phyloP scores from a whole-genome alignment of 2,888 invertebrate genomes.

The Chrysolina oricalcia region DNA sequence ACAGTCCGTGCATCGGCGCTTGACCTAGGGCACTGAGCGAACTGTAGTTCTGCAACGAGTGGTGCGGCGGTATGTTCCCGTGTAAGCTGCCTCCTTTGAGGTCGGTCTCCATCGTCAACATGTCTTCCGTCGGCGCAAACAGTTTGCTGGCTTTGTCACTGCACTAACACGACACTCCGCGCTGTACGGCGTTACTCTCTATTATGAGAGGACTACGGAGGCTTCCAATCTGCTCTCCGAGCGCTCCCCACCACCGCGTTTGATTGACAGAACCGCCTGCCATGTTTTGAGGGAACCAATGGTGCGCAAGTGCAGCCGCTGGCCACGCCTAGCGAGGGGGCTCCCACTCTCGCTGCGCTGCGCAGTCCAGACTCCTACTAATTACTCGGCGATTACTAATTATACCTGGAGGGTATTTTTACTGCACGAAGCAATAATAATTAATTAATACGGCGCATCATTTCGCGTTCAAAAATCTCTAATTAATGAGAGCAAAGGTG shows the following conservation, averaged over 20 bases:
- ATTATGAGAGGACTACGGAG: conserved; percentile 61
- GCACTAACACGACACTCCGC: conserved; percentile 60
- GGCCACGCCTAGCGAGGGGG: conserved; percentile 52
- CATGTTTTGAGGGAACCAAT: conserved; percentile 69
- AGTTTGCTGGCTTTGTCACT: conserved; percentile 78
- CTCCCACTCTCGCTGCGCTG: conserved; percentile 52
- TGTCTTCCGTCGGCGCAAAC: conserved; percentile 89
- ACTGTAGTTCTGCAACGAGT: conserved; percentile 81
- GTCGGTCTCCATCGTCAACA: conserved; percentile 95
- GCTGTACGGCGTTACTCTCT: conserved; percentile 66
- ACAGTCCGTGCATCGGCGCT: conserved; percentile 78
- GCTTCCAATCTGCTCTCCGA: conserved; percentile 62
- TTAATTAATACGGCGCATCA: conserved; percentile 68
- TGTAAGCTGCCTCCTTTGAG: conserved; percentile 91
- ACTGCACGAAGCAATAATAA: conserved; percentile 70
- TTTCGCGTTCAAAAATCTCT: conserved; percentile 71
- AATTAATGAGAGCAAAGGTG: conserved; percentile 63
- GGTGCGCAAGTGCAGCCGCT: conserved; percentile 53
- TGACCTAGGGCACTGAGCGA: conserved; percentile 82
- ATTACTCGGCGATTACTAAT: conserved; percentile 71
- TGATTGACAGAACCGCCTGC: conserved; percentile 71
- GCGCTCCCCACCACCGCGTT: conserved; percentile 60
- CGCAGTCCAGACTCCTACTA: conserved; percentile 60
- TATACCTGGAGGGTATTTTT: conserved; percentile 72
- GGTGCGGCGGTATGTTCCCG: conserved; percentile 90